A percentile compares a stretch with the other conserved stretches of the same genome.
Conservation (phyloP, 2,113 vertebrate species). For the Amazona vittata region DNA sequence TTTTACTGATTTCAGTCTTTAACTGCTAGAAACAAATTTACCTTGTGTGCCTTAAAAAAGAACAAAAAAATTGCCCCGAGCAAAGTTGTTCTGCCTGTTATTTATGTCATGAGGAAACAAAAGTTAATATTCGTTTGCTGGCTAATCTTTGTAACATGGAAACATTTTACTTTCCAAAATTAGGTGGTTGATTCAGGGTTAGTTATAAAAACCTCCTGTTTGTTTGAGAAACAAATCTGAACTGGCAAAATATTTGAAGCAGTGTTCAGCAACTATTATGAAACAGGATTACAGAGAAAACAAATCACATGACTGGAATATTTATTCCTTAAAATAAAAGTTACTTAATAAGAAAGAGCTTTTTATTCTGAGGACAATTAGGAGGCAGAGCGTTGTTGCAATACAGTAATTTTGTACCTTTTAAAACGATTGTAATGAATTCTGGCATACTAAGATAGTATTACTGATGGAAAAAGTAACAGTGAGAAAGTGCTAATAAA, state of each 20-base stretch:
- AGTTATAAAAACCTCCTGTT: conserved; percentile 33
- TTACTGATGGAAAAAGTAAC: conserved; percentile 34
- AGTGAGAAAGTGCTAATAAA: conserved; percentile 43
- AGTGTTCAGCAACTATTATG: conserved; percentile 30
- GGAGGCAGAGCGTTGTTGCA: not conserved
- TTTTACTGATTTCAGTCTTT: not conserved
- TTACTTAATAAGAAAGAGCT: not conserved
- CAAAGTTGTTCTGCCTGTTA: conserved; percentile 14
- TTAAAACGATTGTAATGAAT: not conserved
- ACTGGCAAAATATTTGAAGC: conserved; percentile 21
- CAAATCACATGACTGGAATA: not conserved
- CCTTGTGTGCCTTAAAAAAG: not conserved
- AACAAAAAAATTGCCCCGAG: not conserved
- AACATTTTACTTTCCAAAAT: conserved; percentile 48
- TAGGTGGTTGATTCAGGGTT: conserved; percentile 18
- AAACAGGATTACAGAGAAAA: conserved; percentile 23
- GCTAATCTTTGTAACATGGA: conserved; percentile 49
- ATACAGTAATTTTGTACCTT: not conserved
- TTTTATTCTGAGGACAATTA: conserved; percentile 7
- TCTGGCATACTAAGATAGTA: conserved; percentile 16
- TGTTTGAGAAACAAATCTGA: conserved; percentile 34
- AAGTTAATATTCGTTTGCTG: conserved; percentile 40
- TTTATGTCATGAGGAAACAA: conserved; percentile 38
- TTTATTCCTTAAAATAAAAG: not conserved
- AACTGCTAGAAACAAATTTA: not conserved